Conservation (phyloP, 2,797 vertebrate species). For the Kryptopterus vitreolus region DNA sequence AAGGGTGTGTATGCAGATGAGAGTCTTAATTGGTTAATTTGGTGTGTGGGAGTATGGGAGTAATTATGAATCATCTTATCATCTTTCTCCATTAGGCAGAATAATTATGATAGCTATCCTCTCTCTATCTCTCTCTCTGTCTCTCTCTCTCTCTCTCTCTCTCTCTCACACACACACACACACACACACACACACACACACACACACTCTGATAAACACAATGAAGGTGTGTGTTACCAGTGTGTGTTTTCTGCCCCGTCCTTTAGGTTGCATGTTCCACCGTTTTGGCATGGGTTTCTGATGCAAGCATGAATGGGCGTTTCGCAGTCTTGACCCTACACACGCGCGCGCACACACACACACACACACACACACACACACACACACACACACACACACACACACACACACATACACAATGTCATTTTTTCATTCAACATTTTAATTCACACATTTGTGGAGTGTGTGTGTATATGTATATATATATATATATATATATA, state of each 20-base stretch:
- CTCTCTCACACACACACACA: background rate
- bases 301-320: slow-evolving; percentile 93
- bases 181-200: background rate
- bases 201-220: background rate
- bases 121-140: background rate
- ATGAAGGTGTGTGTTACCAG: slow-evolving; percentile 50
- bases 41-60: slow-evolving; percentile 1
- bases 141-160: background rate
- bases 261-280: slow-evolving; percentile 92
- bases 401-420: too few species aligned
- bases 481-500: too few species aligned
- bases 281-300: slow-evolving; percentile 88
- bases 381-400: too few species aligned
- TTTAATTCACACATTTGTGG: too few species aligned
- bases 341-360: slow-evolving; percentile 32
- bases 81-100: slow-evolving; percentile 3
- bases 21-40: background rate
- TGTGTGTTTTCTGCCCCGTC: slow-evolving; percentile 83
- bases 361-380: slow-evolving; percentile 1
- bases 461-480: too few species aligned
- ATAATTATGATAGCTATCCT: background rate
- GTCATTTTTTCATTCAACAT: too few species aligned
- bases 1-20: background rate
- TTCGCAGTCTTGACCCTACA: slow-evolving; percentile 92
- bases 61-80: slow-evolving; percentile 4